phyloP scores from a whole-genome alignment of 2,113 vertebrate genomes.

The Ondatra zibethicus region DNA sequence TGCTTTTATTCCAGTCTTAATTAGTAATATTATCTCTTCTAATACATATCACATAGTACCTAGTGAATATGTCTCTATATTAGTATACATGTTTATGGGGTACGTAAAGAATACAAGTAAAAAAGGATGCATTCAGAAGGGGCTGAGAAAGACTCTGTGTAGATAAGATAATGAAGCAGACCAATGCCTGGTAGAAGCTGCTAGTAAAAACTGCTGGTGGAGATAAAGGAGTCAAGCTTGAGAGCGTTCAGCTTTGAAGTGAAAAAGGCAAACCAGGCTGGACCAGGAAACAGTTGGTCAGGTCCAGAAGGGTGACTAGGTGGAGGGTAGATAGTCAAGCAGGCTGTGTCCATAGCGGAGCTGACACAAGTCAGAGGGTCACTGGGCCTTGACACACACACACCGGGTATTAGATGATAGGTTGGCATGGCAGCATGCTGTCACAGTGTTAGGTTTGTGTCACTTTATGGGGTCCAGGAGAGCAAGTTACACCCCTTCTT shows the following conservation, averaged over 20 bases:
- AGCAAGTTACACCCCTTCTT: not conserved
- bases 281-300: not conserved
- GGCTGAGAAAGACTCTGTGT: not conserved
- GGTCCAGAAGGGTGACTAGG: no score
- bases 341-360: not conserved
- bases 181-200: no score
- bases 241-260: not conserved
- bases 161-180: not conserved
- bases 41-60: not conserved
- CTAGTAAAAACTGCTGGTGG: not conserved
- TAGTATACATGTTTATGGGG: not conserved
- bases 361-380: not conserved
- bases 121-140: not conserved
- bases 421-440: not conserved
- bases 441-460: not conserved
- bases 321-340: not conserved
- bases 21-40: not conserved
- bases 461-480: not conserved
- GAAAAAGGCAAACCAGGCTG: not conserved
- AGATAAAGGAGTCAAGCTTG: not conserved
- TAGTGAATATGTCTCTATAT: not conserved
- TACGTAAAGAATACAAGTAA: not conserved
- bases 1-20: not conserved
- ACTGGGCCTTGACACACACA: no score
- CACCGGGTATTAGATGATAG: not conserved